A percentile compares a stretch with the other conserved stretches of the same genome.
Conservation (phyloP, 1,140 invertebrate genomes). For the Campoletis sonorensis region DNA sequence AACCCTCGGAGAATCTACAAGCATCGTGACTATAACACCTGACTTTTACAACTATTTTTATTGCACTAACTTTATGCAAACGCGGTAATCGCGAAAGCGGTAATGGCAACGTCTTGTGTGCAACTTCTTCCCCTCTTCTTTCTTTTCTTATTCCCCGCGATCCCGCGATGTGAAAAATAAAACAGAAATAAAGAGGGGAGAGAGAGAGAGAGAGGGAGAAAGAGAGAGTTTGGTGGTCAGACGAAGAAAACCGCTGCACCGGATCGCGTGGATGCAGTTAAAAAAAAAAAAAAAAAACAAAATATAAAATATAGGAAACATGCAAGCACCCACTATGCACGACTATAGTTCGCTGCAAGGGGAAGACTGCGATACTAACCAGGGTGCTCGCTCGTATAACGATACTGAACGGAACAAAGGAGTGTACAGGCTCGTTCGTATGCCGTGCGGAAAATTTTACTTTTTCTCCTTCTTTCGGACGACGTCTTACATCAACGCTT, state of each 20-base stretch:
- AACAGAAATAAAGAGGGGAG: neutral
- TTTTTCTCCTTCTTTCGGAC: constrained; percentile 11
- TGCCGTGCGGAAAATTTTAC: constrained; percentile 22
- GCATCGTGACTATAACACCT: constrained; percentile 63
- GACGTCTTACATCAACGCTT: constrained; percentile 8
- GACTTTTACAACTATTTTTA: constrained; percentile 72
- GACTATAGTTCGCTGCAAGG: neutral
- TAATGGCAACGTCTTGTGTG: constrained; percentile 46
- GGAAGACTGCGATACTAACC: constrained; percentile 12
- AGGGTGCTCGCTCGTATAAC: neutral
- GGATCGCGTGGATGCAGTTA: constrained; percentile 12
- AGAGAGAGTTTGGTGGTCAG: constrained; percentile 8
- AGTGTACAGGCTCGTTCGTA: neutral
- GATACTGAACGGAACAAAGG: constrained; percentile 10
- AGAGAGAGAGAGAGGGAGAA: neutral
- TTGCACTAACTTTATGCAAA: constrained; percentile 65
- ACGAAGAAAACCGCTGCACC: neutral
- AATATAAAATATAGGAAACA: neutral
- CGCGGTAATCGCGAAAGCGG: constrained; percentile 49
- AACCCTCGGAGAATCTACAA: neutral
- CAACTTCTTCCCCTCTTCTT: neutral
- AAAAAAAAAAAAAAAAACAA: constrained; percentile 8
- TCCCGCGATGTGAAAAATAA: neutral
- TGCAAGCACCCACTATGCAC: neutral
- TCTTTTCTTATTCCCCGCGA: neutral